These are phyloP conservation scores for Megalurothrips usitatus DNA, from an alignment of 2,888 invertebrate species.

Conservation along the genomic window DNA sequence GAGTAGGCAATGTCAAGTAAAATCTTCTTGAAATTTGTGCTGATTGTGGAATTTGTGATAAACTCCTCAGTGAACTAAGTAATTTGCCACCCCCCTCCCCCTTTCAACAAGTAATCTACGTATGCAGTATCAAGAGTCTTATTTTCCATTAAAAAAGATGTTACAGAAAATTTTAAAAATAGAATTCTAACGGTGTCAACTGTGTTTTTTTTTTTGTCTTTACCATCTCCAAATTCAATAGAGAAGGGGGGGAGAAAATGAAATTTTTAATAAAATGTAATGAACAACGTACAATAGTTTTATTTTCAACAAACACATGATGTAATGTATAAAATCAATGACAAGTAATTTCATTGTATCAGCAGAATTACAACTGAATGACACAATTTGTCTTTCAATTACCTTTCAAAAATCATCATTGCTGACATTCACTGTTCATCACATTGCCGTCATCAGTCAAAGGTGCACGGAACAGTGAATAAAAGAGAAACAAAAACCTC, in stretches of 20 bases:
- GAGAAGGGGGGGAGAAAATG: too few relatives aligned
- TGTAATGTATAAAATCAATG: conserved; percentile 1
- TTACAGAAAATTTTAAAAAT: background rate
- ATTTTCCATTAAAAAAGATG: background rate
- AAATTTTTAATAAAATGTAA: background rate
- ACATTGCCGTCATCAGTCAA: too few relatives aligned
- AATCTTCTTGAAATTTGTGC: background rate
- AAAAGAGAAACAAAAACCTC: too few relatives aligned
- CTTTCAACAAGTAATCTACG: too few relatives aligned
- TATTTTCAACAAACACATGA: background rate
- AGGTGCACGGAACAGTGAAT: too few relatives aligned
- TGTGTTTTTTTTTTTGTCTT: too few relatives aligned
- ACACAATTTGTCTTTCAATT: too few relatives aligned
- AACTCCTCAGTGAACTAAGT: background rate
- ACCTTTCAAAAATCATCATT: background rate
- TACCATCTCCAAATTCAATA: too few relatives aligned
- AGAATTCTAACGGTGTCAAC: too few relatives aligned
- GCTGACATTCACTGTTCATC: background rate
- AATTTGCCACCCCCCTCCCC: too few relatives aligned
- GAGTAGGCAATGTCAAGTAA: background rate
- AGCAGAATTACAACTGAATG: too few relatives aligned
- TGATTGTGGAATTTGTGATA: background rate
- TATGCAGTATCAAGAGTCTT: background rate
- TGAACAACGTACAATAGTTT: background rate
- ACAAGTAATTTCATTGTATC: background rate